These are phyloP conservation scores for Spinus olivaceus DNA, from an alignment of 2,797 vertebrate species.

Conservation along the genomic window DNA sequence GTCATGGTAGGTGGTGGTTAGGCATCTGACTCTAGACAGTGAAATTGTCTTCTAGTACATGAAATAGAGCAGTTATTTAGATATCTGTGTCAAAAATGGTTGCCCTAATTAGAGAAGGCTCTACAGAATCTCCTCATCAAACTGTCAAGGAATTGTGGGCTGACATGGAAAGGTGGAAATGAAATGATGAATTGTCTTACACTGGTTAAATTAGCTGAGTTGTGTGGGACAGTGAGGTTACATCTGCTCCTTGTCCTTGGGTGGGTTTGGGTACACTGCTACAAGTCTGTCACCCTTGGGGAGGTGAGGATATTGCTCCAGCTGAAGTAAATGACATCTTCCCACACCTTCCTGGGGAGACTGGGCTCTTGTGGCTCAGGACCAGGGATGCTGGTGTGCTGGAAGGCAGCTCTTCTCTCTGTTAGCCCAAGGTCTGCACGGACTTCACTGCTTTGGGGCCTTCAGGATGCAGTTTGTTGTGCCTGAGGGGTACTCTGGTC, in stretches of 20 bases:
- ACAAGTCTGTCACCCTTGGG: accelerated
- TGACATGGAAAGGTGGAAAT: not conserved
- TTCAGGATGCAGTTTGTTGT: not conserved
- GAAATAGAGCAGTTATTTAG: not conserved
- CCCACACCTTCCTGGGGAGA: not conserved
- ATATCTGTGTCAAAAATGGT: not conserved
- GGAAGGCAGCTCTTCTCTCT: not conserved
- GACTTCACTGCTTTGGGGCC: not conserved
- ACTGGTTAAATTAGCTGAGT: not conserved
- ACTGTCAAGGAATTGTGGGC: not conserved
- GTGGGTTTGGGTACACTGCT: not conserved
- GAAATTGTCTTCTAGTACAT: not conserved
- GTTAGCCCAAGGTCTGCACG: not conserved
- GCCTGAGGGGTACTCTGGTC: not conserved
- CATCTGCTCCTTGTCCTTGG: not conserved
- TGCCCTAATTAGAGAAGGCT: not conserved
- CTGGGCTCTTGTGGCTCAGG: not conserved
- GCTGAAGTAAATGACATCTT: not conserved
- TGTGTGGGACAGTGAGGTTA: not conserved
- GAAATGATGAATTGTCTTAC: not conserved
- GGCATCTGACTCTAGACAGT: not conserved
- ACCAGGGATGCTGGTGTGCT: not conserved
- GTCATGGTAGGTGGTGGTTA: not conserved
- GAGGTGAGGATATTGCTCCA: not conserved
- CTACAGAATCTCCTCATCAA: not conserved